phyloP scores from a whole-genome alignment of 2,888 invertebrate genomes.

The Hirtodrosophila confusa region DNA sequence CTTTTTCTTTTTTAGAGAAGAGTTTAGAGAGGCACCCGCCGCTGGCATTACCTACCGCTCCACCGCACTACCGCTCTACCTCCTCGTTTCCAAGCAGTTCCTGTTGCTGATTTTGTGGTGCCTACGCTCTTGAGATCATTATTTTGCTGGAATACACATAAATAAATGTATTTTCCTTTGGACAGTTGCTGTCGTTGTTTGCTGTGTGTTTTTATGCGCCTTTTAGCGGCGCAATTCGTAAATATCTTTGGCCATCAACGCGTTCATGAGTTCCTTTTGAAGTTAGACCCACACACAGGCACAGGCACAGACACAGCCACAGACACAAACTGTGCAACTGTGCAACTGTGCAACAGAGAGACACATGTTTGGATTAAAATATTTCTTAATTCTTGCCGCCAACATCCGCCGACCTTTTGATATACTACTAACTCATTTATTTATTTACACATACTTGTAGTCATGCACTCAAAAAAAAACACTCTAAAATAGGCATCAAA shows the following conservation, averaged over 20 bases:
- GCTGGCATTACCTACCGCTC: too few species aligned
- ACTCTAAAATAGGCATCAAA: too few species aligned
- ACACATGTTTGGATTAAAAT: conserved; percentile 29
- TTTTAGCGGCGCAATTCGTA: conserved; percentile 48
- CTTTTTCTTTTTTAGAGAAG: too few species aligned
- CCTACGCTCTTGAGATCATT: conserved; percentile 37
- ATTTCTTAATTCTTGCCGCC: conserved; percentile 43
- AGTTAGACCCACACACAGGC: conserved; percentile 29
- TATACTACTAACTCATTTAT: conserved; percentile 5
- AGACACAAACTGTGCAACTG: neutral
- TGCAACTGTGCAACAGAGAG: neutral
- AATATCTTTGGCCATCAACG: conserved; percentile 43
- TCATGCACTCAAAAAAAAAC: too few species aligned
- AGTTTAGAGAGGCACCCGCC: too few species aligned
- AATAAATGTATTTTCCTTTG: conserved; percentile 44
- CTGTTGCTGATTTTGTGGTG: conserved; percentile 6
- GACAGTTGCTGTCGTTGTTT: conserved; percentile 6
- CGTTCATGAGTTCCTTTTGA: conserved; percentile 52
- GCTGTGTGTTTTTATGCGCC: conserved; percentile 31
- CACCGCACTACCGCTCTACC: too few species aligned
- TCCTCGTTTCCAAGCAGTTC: neutral
- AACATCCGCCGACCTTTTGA: conserved; percentile 45
- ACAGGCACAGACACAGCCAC: neutral
- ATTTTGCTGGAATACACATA: conserved; percentile 46
- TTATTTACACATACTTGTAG: neutral